These are phyloP conservation scores for Cheilosia vulpina DNA, from an alignment of 2,888 invertebrate species.

Conservation along the genomic window DNA sequence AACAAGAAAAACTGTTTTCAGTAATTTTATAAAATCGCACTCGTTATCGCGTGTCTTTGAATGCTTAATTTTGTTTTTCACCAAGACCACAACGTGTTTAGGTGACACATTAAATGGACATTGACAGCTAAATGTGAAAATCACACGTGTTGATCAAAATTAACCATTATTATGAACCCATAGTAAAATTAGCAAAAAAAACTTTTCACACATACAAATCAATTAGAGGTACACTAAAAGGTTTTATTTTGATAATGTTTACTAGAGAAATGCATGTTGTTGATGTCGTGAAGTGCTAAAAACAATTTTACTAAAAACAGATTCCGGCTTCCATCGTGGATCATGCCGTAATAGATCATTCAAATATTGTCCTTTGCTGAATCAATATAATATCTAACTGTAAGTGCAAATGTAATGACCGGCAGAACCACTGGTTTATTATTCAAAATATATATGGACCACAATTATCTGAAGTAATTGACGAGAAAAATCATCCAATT, in stretches of 20 bases:
- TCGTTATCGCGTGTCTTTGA: too few species aligned
- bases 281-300: conserved; percentile 1
- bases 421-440: background rate
- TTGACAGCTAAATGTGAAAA: too few species aligned
- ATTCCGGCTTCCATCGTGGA: background rate
- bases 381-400: background rate
- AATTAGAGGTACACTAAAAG: conserved; percentile 33
- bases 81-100: too few species aligned
- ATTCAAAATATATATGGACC: background rate
- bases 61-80: too few species aligned
- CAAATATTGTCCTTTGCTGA: background rate
- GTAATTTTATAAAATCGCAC: too few species aligned
- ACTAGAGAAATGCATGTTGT: background rate
- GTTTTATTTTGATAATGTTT: background rate
- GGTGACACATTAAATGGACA: too few species aligned
- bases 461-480: background rate
- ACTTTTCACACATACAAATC: conserved; percentile 5
- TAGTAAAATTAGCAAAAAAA: background rate
- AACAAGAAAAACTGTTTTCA: too few species aligned
- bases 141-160: background rate
- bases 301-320: background rate
- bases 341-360: background rate
- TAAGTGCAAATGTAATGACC: background rate
- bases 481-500: conserved; percentile 1
- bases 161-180: background rate